Evolutionary conservation across 64 coral and sea anemone species (phyloP), one percentile per base, ranked within the genome.

Genomic region (Stichodactyla mertensii): DNA sequence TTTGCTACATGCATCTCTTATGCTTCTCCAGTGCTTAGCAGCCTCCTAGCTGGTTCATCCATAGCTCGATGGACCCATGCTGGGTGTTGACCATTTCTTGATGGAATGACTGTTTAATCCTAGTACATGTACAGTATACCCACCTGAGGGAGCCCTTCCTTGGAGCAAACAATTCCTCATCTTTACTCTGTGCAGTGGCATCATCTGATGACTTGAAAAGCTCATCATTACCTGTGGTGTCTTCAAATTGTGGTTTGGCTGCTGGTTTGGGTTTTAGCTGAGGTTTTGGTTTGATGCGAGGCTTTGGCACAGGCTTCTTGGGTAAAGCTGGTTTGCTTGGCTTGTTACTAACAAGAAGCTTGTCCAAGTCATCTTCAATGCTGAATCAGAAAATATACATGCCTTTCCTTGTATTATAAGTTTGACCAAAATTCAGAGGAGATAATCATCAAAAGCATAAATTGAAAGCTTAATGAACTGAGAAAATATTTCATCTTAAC

Each of bases 301-400:
- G 94, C 22, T 92, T 93, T 61, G 94, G 54, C 0, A 80, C 31
- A 52, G 91, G 88, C 16, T 87, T 87, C 10, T 54, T 54, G 77
- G 86, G 90, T 11, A 86, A 77, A 11, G 80, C 61, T 60, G 94
- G 91, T 67, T 90, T 96, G 56, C 61, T 55, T 71, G 91, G 85
- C 31, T 96, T 96, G 31, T 66, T 82, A n/a, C 23, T 52, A 19
- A 54, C 84, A 66, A 96, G 89, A 52, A 96, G 87, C 20, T 90
- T 92, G 61, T 96, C 94, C n/a, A 96, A 93, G 83, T 96, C 86
- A 77, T 96, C 94, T 60, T 96, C 94, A 85, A 96, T 87, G 24
- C 94, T 96, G 87, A 82, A 74, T 27, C 27, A 2, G 10, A 27
- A 74, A 27, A 31, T 31, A 27, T 14, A 9, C 20, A 66, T 22